phyloP scores from a whole-genome alignment of 2,113 vertebrate species.

The Carollia perspicillata region DNA sequence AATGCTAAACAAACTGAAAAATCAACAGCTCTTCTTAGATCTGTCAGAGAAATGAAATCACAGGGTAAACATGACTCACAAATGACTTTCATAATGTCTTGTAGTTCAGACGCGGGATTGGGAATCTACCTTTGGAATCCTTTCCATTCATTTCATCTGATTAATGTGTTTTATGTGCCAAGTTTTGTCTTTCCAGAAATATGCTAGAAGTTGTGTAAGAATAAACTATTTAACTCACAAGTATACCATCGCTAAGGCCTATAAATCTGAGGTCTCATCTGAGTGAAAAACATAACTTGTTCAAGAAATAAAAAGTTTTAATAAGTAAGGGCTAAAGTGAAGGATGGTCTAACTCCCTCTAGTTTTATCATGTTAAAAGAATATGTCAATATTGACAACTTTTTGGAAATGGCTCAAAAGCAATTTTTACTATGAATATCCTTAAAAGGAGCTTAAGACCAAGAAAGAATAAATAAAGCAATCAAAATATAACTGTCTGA shows the following conservation, averaged over 20 bases:
- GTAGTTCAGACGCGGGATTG: not conserved
- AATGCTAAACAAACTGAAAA: not conserved
- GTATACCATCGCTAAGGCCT: not conserved
- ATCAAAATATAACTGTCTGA: not conserved
- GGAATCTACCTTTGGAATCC: not conserved
- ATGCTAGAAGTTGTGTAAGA: not conserved
- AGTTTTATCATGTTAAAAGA: slow-evolving; percentile 27
- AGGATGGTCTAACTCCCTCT: not conserved
- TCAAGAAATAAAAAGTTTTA: slow-evolving; percentile 2
- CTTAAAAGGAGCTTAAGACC: not conserved
- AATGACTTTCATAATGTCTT: not conserved
- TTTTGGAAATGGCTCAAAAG: not conserved
- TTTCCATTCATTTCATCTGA: not conserved
- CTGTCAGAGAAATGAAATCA: not conserved
- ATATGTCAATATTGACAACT: not conserved
- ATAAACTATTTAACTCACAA: not conserved
- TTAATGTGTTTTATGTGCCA: not conserved
- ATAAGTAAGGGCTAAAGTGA: not conserved
- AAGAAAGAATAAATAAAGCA: not conserved
- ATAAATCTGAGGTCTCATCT: not conserved
- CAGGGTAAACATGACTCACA: not conserved
- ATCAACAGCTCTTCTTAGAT: not conserved
- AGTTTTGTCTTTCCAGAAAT: slow-evolving; percentile 32
- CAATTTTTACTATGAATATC: not conserved
- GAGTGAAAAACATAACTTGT: not conserved